phyloP scores from a whole-genome alignment of 35 echinoderm and acorn worm genomes.

The Lytechinus variegatus region DNA sequence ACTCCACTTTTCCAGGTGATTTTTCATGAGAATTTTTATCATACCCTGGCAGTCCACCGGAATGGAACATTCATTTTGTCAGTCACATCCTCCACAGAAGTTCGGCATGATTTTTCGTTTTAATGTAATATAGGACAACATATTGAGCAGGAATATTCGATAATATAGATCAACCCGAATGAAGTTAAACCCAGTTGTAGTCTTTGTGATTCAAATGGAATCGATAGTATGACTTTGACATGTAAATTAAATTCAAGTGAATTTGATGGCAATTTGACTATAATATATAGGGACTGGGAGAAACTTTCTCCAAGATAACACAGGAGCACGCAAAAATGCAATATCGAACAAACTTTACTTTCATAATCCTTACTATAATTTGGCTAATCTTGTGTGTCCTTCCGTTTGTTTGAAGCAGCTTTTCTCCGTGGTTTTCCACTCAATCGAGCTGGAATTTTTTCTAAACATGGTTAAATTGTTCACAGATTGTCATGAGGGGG shows the following conservation, averaged over 20 bases:
- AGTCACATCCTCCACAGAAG: not conserved
- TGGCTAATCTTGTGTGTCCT: too few relatives aligned
- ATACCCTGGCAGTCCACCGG: too few relatives aligned
- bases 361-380: too few relatives aligned
- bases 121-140: not conserved
- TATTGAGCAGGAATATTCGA: not conserved
- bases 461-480: too few relatives aligned
- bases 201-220: not conserved
- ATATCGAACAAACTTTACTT: too few relatives aligned
- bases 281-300: not conserved
- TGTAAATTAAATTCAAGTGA: not conserved
- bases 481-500: too few relatives aligned
- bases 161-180: not conserved
- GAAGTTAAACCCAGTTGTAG: not conserved
- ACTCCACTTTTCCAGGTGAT: too few relatives aligned
- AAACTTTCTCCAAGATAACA: not conserved
- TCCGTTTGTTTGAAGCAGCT: too few relatives aligned
- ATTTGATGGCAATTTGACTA: not conserved
- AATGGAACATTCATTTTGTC: not conserved
- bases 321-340: too few relatives aligned
- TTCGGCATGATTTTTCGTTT: not conserved
- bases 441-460: too few relatives aligned
- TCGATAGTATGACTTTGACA: not conserved
- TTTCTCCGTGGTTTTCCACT: too few relatives aligned
- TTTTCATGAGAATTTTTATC: too few relatives aligned